A percentile compares a stretch with the other conserved stretches of the same genome.
Conservation (phyloP, 2,797 vertebrate genomes). For the Megaceryle alcyon region DNA sequence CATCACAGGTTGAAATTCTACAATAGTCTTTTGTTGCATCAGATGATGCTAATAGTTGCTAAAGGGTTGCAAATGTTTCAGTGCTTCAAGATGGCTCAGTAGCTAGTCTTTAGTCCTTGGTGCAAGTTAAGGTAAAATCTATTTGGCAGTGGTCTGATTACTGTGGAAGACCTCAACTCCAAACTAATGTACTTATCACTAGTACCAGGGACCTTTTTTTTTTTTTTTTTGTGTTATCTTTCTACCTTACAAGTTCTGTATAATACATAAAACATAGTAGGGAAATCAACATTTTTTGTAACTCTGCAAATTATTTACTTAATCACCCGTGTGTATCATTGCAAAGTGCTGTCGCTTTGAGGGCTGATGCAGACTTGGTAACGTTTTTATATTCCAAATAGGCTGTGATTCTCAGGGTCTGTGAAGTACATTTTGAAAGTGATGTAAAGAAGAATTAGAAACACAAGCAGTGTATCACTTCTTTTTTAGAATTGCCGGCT, state of each 20-base stretch:
- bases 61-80: background rate
- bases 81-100: background rate
- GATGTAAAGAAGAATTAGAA: background rate
- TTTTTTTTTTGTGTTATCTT: background rate
- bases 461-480: background rate
- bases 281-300: background rate
- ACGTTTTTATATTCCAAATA: background rate
- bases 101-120: background rate
- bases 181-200: background rate
- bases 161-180: background rate
- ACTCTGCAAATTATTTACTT: background rate
- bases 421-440: background rate
- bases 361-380: background rate
- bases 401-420: background rate
- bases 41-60: background rate
- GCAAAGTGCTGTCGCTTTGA: background rate
- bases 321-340: background rate
- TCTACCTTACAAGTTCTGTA: background rate
- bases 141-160: background rate
- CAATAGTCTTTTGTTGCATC: background rate
- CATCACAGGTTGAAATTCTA: background rate
- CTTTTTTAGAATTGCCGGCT: background rate
- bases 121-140: background rate
- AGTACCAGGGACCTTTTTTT: background rate
- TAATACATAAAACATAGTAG: accelerated